Base-by-base conservation (phyloP, 2,888 invertebrate species). In the Mimumesa dahlbomi region DNA sequence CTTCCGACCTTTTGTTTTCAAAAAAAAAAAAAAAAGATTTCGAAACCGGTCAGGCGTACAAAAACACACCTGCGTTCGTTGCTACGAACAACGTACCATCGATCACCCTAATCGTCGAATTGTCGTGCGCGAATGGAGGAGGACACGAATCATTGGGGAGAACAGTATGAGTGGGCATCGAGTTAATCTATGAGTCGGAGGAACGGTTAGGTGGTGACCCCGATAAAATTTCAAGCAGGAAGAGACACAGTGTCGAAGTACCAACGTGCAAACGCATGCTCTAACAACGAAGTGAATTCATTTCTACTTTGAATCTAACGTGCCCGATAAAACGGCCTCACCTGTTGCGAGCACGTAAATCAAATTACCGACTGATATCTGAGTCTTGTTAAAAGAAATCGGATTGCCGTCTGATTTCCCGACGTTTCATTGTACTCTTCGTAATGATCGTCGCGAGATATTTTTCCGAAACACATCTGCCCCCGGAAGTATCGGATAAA, bases 321-420 rank as follows among this genome's bases (percentile, higher is more conserved):
- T 48, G 22, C 49, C 36, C 62, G 52, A 68, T 63, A 68, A 63
- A 36, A 63, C 68, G 52, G 53, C 7, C 29, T 68, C 57, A 76
- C 75, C 61, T 75, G 76, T 73, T 75, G 76, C 76, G 9, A 25
- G 14, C 43, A 58, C 63, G 48, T 48, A 61, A 65, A 49, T 63
- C 40, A 36, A 53, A 54, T 46, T 40, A 72, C 64, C 62, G 52
- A 29, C 34, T 18, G 58, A n/a, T 31, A 6, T 34, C 25, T 18
- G 40, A 57, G 59, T 11, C 36, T 18, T 36, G 46, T 56, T 59
- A 69, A 64, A 46, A 16, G 57, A 42, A 22, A n/a, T 42, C 31
- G 54, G 16, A 52, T 57, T 40, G 25, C 36, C 4, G 5, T 53
- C 21, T 7, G 34, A 52, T 31, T 67, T 14, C 13, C 13, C n/a